Percentiles rank a stretch among this genome's conserved stretches.
These are phyloP conservation scores for Rhinopithecus roxellana DNA, from an alignment of 2,113 vertebrate species.

Conservation along the genomic window DNA sequence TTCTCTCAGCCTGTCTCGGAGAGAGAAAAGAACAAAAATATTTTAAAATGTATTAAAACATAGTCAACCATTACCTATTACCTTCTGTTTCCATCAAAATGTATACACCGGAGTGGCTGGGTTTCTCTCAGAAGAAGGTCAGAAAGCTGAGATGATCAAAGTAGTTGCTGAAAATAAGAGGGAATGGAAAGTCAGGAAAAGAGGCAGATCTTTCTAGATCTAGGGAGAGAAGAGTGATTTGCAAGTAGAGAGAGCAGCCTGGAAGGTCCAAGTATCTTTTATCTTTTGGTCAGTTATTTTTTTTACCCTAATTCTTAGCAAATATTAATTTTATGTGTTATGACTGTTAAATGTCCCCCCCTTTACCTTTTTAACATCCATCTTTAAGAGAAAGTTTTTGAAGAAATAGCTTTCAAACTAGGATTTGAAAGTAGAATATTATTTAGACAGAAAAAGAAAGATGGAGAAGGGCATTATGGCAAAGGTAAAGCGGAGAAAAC, in stretches of 20 bases:
- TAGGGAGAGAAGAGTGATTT: not conserved
- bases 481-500: not conserved
- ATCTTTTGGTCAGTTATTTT: not conserved
- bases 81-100: not conserved
- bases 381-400: not conserved
- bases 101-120: not conserved
- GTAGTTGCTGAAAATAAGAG: not conserved
- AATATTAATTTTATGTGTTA: not conserved
- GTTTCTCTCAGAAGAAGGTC: not conserved
- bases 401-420: not conserved
- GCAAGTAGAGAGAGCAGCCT: fast-evolving
- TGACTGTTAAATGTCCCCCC: not conserved
- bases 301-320: not conserved
- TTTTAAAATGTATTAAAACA: not conserved
- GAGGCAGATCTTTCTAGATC: too few relatives aligned
- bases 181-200: not conserved
- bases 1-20: not conserved
- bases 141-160: not conserved
- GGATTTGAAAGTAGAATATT: not conserved
- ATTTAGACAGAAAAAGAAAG: not conserved
- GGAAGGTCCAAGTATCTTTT: too few relatives aligned
- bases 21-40: slow-evolving; percentile 17
- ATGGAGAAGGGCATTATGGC: not conserved
- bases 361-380: not conserved
- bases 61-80: not conserved